Evolutionary conservation across 2,113 vertebrate genomes (phyloP).

Genomic region (Pristiophorus japonicus): DNA sequence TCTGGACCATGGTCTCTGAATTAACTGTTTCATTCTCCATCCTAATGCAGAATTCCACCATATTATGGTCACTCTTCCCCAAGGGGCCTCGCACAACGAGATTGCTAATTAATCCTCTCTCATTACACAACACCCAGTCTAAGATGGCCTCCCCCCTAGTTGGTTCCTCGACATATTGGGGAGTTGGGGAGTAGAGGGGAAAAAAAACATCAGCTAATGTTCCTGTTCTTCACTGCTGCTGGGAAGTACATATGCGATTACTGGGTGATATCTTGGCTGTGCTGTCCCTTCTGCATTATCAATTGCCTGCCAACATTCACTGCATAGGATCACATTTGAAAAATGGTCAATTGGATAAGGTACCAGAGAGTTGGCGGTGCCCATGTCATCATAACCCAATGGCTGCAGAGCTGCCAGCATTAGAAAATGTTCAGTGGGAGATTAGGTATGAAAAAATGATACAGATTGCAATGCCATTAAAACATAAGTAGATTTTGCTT

Average conservation of each 20-base stretch:
- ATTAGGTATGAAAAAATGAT: not conserved
- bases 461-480: not conserved
- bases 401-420: not conserved
- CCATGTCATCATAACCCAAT: not conserved
- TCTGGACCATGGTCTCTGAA: no score
- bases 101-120: no score
- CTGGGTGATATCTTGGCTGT: not conserved
- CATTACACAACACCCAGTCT: no score
- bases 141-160: no score
- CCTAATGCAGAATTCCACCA: no score
- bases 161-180: no score
- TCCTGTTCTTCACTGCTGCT: not conserved
- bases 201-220: constrained; percentile 5
- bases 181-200: not conserved
- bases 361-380: not conserved
- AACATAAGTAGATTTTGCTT: not conserved
- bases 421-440: not conserved
- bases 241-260: not conserved
- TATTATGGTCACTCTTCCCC: no score
- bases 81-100: no score
- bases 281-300: not conserved
- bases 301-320: not conserved
- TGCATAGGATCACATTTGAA: not conserved
- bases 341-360: not conserved
- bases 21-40: no score